A percentile compares a stretch with the other conserved stretches of the same genome.
Conservation (phyloP, 2,113 vertebrate genomes). For the Diphyllodes magnificus region DNA sequence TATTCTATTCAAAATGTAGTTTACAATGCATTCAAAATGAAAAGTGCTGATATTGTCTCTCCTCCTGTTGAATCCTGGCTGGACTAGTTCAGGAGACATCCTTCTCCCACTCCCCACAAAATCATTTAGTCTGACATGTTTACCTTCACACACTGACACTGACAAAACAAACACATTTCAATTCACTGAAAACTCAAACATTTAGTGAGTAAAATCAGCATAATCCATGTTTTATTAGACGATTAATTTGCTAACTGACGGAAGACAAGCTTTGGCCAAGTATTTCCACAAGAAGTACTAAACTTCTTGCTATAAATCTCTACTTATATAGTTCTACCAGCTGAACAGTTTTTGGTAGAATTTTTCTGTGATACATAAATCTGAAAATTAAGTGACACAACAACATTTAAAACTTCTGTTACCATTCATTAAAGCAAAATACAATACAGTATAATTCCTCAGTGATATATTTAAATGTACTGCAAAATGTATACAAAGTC, state of each 20-base stretch:
- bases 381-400: constrained; percentile 40
- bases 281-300: constrained; percentile 39
- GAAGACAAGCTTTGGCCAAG: constrained; percentile 54
- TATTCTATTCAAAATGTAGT: constrained; percentile 36
- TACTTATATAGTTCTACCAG: constrained; percentile 23
- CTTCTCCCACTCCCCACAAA: background rate
- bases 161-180: constrained; percentile 64
- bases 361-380: constrained; percentile 35
- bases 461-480: constrained; percentile 43
- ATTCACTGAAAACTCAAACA: constrained; percentile 49
- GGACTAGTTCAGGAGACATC: background rate
- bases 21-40: constrained; percentile 36
- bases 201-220: constrained; percentile 31
- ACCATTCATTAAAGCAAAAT: constrained; percentile 52
- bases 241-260: constrained; percentile 36
- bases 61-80: background rate
- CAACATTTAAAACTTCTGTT: constrained; percentile 30
- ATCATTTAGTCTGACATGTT: background rate
- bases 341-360: constrained; percentile 32
- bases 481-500: constrained; percentile 46
- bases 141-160: background rate
- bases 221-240: constrained; percentile 54
- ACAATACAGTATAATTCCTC: constrained; percentile 30
- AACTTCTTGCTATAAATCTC: constrained; percentile 27
- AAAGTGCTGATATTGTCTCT: background rate